phyloP scores from a whole-genome alignment of 1,140 invertebrate species.

The Bombus affinis region DNA sequence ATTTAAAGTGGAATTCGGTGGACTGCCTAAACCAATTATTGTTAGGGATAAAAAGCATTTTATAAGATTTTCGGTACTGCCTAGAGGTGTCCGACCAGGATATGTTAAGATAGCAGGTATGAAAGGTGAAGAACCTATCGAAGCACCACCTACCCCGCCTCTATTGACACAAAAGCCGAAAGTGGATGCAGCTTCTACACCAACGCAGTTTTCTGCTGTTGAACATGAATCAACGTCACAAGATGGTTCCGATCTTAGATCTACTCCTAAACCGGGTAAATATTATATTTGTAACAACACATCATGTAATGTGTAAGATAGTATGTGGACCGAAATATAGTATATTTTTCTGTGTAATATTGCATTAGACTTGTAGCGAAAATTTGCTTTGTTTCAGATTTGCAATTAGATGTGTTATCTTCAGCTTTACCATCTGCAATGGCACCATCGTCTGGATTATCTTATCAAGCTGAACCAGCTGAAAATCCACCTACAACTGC shows the following conservation, averaged over 20 bases:
- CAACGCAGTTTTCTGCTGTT: conserved; percentile 65
- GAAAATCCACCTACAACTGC: conserved; percentile 74
- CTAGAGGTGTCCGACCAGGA: conserved; percentile 88
- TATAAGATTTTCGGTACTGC: conserved; percentile 91
- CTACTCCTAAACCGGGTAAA: conserved; percentile 72
- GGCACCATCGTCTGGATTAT: conserved; percentile 83
- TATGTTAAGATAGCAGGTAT: conserved; percentile 88
- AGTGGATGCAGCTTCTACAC: conserved; percentile 47
- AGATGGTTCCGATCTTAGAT: conserved; percentile 73
- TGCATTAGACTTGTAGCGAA: conserved; percentile 53
- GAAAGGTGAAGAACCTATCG: conserved; percentile 81
- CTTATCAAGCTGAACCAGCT: conserved; percentile 81
- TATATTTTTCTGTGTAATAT: conserved; percentile 25
- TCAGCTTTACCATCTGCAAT: conserved; percentile 85
- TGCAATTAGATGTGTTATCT: conserved; percentile 85
- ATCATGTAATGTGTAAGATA: neutral
- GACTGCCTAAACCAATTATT: conserved; percentile 93
- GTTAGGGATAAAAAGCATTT: conserved; percentile 92
- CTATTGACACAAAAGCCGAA: conserved; percentile 60
- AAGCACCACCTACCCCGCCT: conserved; percentile 67
- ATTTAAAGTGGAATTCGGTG: conserved; percentile 94
- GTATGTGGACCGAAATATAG: neutral
- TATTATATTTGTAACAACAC: conserved; percentile 10
- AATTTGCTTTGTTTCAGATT: conserved; percentile 67
- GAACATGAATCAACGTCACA: conserved; percentile 78